phyloP scores from a whole-genome alignment of 2,113 vertebrate genomes.

The Leucopsar rothschildi region DNA sequence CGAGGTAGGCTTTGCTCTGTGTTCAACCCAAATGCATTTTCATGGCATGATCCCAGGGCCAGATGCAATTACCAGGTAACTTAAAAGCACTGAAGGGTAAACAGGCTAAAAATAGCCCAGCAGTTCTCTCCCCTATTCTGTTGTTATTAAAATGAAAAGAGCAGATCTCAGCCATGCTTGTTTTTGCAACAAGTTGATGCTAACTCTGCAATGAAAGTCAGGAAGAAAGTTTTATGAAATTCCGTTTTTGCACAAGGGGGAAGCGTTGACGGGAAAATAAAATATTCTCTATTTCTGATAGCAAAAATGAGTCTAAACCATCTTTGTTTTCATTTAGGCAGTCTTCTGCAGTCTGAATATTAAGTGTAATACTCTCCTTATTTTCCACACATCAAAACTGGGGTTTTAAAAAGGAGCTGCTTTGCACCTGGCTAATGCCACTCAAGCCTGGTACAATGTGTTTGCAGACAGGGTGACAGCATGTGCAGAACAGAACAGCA shows the following conservation, averaged over 20 bases:
- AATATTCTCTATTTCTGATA: neutral
- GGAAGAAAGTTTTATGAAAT: neutral
- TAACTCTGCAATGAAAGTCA: neutral
- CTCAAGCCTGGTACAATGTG: neutral
- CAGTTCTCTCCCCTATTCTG: neutral
- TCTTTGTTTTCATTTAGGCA: neutral
- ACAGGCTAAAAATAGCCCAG: neutral
- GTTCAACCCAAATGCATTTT: neutral
- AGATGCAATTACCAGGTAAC: neutral
- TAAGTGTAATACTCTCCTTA: neutral
- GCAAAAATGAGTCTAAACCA: neutral
- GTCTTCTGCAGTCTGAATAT: neutral
- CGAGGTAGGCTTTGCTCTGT: slow-evolving; percentile 66
- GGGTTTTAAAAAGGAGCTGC: neutral
- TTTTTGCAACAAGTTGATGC: neutral
- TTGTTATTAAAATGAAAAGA: neutral
- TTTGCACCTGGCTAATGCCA: neutral
- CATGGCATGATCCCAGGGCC: neutral
- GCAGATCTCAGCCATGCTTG: neutral
- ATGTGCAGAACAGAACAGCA: neutral
- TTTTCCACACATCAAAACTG: neutral
- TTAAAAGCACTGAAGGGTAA: neutral
- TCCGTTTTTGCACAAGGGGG: neutral
- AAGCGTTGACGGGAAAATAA: neutral
- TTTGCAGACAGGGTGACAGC: neutral